Conservation (phyloP, 2,888 invertebrate genomes). For the Tetrapedia diversipes region DNA sequence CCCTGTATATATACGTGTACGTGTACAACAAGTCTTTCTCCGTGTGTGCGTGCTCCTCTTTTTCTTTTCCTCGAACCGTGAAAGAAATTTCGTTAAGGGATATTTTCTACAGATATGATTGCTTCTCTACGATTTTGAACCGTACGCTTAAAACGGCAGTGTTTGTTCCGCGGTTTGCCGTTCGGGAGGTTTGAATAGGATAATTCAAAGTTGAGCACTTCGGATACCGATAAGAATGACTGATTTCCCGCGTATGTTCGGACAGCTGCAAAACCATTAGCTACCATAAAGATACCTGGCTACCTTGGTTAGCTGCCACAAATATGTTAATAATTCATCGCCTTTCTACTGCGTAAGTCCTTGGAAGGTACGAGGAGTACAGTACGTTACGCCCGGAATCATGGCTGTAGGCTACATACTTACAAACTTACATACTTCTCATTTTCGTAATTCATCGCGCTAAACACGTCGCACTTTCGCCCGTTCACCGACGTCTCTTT, state of each 20-base stretch:
- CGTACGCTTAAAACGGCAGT: constrained; percentile 61
- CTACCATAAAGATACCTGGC: constrained; percentile 56
- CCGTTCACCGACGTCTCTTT: constrained; percentile 77
- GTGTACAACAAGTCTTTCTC: not conserved
- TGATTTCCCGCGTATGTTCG: constrained; percentile 35
- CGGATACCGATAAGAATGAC: constrained; percentile 31
- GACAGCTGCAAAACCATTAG: constrained; percentile 59
- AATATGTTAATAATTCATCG: constrained; percentile 53
- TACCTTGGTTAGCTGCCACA: constrained; percentile 54
- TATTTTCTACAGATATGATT: constrained; percentile 53
- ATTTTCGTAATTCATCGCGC: constrained; percentile 53
- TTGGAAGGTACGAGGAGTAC: constrained; percentile 65
- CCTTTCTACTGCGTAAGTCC: constrained; percentile 60
- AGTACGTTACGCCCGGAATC: constrained; percentile 42
- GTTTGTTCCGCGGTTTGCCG: constrained; percentile 16
- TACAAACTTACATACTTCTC: constrained; percentile 29
- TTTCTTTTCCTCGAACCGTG: not conserved
- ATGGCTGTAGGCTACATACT: constrained; percentile 29
- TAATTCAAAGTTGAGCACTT: constrained; percentile 25
- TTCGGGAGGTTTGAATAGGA: constrained; percentile 37
- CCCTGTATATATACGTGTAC: not conserved
- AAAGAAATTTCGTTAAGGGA: constrained; percentile 23
- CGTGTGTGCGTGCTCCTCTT: not conserved
- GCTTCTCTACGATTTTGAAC: constrained; percentile 33
- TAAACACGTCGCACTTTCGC: constrained; percentile 81